phyloP scores from a whole-genome alignment of 2,113 vertebrate species.

The Microcebus jonahi region DNA sequence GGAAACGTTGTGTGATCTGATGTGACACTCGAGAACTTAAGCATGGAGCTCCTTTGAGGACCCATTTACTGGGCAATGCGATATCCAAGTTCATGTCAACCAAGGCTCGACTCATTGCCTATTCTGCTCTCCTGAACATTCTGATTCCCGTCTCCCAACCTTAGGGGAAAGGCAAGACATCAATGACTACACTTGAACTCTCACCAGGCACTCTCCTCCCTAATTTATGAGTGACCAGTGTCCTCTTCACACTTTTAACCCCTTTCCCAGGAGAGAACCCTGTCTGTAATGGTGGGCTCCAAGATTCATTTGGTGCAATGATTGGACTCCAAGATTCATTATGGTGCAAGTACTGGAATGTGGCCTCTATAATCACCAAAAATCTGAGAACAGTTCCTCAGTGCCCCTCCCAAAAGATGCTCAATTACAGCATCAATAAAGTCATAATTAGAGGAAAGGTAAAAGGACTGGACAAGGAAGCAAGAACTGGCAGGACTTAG shows the following conservation, averaged over 20 bases:
- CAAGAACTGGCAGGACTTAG: not conserved
- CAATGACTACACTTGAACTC: not conserved
- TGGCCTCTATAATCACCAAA: not conserved
- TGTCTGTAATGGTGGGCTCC: not conserved
- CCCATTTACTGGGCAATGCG: not conserved
- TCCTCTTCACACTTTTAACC: not conserved
- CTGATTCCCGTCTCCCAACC: not conserved
- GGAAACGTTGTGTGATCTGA: not conserved
- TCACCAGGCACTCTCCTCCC: not conserved
- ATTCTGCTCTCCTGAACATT: not conserved
- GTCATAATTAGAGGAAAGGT: not conserved
- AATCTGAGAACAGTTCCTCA: not conserved
- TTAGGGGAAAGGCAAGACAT: not conserved
- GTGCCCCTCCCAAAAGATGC: not conserved
- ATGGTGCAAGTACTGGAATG: not conserved
- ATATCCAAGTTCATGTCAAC: not conserved
- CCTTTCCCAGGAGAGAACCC: not conserved
- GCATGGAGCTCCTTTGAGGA: not conserved
- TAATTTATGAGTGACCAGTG: not conserved
- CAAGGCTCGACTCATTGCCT: not conserved
- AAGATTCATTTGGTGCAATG: not conserved
- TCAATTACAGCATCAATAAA: not conserved
- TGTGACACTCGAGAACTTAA: not conserved
- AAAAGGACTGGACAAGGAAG: not conserved
- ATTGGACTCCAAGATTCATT: not conserved